These are phyloP conservation scores for Drosophila ogumai DNA, from an alignment of 1,140 invertebrate genomes.

Conservation along the genomic window DNA sequence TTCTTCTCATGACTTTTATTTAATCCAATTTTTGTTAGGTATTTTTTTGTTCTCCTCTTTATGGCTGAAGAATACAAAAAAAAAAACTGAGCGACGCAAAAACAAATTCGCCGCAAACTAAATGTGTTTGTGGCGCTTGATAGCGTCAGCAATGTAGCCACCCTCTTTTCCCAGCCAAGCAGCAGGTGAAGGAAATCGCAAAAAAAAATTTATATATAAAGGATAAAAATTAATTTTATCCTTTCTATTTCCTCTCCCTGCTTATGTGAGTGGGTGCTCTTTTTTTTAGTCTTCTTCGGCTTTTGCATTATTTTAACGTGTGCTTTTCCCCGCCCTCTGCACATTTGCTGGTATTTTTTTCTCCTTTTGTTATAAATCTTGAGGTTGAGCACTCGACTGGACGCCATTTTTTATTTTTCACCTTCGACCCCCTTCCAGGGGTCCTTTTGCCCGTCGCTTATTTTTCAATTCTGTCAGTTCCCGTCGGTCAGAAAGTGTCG, in stretches of 20 bases:
- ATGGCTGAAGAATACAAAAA: constrained; percentile 19
- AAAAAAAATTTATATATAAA: constrained; percentile 26
- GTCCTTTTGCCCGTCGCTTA: constrained; percentile 35
- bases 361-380: constrained; percentile 72
- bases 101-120: constrained; percentile 73
- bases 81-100: constrained; percentile 42
- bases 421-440: constrained; percentile 15
- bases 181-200: constrained; percentile 48
- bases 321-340: constrained; percentile 35
- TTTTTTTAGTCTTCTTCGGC: constrained; percentile 36
- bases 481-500: constrained; percentile 64
- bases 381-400: constrained; percentile 72
- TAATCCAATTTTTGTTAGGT: constrained; percentile 11
- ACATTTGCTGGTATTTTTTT: constrained; percentile 34
- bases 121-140: constrained; percentile 72
- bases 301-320: constrained; percentile 68
- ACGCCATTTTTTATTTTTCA: constrained; percentile 77
- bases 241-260: constrained; percentile 63
- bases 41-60: constrained; percentile 57
- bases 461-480: constrained; percentile 75
- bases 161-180: constrained; percentile 12
- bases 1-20: constrained; percentile 10
- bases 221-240: constrained; percentile 76
- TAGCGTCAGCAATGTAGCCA: constrained; percentile 49
- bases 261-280: constrained; percentile 21